These are phyloP conservation scores for Scatophagus argus DNA, from an alignment of 2,113 vertebrate species.

Conservation along the genomic window DNA sequence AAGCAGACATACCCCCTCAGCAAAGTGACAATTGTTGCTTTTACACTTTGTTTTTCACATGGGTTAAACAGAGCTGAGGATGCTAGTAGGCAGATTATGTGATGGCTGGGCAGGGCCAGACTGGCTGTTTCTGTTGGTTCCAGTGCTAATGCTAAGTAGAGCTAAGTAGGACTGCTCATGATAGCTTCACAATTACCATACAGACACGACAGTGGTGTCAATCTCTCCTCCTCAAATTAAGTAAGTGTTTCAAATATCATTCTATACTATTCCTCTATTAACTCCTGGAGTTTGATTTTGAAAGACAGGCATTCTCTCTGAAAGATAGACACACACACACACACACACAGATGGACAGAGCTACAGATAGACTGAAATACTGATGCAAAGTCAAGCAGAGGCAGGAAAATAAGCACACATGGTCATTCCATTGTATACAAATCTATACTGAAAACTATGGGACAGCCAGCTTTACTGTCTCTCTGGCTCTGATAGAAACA, in stretches of 20 bases:
- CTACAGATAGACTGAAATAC: slow-evolving; percentile 41
- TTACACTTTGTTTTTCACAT: not conserved
- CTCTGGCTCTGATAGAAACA: not conserved
- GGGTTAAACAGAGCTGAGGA: not conserved
- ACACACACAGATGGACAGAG: slow-evolving; percentile 10
- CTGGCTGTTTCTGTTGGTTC: not conserved
- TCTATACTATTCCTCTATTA: slow-evolving; percentile 13
- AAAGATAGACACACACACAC: not conserved
- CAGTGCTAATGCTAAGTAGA: not conserved
- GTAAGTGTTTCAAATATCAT: not conserved
- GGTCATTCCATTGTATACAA: slow-evolving; percentile 18
- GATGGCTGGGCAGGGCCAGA: not conserved
- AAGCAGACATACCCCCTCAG: not conserved
- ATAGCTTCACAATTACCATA: not conserved
- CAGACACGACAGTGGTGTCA: not conserved
- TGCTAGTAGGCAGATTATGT: not conserved
- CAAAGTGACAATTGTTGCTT: not conserved
- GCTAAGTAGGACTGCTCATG: not conserved
- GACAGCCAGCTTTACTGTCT: not conserved
- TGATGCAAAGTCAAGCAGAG: slow-evolving; percentile 15
- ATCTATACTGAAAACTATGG: slow-evolving; percentile 3
- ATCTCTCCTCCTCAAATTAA: not conserved
- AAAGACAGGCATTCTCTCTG: not conserved
- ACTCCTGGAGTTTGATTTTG: slow-evolving; percentile 18
- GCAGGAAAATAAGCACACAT: not conserved